Evolutionary conservation across 35 echinoderm and acorn worm genomes (phyloP), one percentile per base, ranked within the genome.

Genomic region (Apostichopus californicus): DNA sequence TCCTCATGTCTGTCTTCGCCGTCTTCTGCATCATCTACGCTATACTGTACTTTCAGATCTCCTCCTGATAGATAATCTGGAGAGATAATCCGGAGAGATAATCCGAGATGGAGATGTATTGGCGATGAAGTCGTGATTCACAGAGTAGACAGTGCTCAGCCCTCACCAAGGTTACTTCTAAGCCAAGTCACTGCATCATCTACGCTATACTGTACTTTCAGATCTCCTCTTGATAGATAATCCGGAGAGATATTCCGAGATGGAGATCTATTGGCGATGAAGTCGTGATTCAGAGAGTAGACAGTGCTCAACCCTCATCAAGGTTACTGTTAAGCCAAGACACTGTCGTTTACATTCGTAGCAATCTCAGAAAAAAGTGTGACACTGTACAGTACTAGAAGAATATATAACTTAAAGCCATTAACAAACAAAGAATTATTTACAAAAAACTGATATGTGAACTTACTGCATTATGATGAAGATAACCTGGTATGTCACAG

Each of bases 161-260:
- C 12, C 58, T 61, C 12, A 8, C 58, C 58, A 12, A 61, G 58
- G 7, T 61, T 9, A 61, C 58, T 12, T 12, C 12, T 12, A 61
- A 61, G 58, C 12, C 58, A 61, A 61, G 58, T 11, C n/a, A n/a
- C n/a, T 94, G 93, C 85, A 78, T 87, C 11, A 46, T 94, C 54
- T 94, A 94, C 60, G 80, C 89, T 73, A 92, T 94, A 18, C 82
- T 94, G 54, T 94, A 94, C 70, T 82, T 92, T 26, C 93, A 94
- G 26, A 86, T 94, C 53, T 79, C 92, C 17, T 80, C 85, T 20
- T 91, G 89, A 91, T 5, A 26, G 28, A 34, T 34, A 34, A 34
- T 34, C 12, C 5, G 58, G 58, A 9, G 58, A 60, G 58, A 60
- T 12, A 60, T 4, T 78, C 77, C 77, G 5, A 78, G 71, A 21